Base-by-base conservation (phyloP, 2,797 vertebrate genomes). In the Alauda arvensis region DNA sequence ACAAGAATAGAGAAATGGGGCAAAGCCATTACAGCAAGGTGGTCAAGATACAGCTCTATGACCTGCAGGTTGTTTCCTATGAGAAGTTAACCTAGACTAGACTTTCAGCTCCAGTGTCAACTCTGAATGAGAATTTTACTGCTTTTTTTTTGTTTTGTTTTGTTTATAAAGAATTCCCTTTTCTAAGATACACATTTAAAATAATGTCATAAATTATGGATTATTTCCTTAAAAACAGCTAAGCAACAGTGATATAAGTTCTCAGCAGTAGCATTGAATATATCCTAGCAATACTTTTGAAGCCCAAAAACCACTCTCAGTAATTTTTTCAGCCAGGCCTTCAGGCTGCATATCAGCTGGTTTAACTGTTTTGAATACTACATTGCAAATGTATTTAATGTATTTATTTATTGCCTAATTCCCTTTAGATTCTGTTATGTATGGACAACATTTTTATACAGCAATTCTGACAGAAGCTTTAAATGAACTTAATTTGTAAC, bases 331-430 rank as follows among this genome's bases (percentile, higher is more conserved):
- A 92, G 69, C 33, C 49, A 81, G 40, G 40, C 25, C 87, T 92
- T 71, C 76, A 87, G 74, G 90, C 62, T 75, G 25, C 12, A 4
- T 67, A 91, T 91, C 42, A 81, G 63, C 60, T 65, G 56, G 18
- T 77, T 93, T 81, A 94, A 85, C 37, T 77, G 66, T 43, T 87
- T 87, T 82, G 77, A 87, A 70, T 66, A 72, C 39, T 42, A 88
- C 23, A 71, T 33, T 61, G 48, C 57, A 88, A 95, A 80, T n/a
- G 12, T 70, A 66, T 86, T 83, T 89, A 82, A 91, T 75, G 40
- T 77, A 87, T 59, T 89, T 59, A 88, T 88, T 93, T 91, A 89
- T 85, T 96, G 77, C 37, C 57, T 84, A 86, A 60, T 49, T 89
- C 83, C 59, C 70, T 88, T 93, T 72, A 90, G 67, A 77, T 85